Conservation (phyloP, 2,797 vertebrate species). For the Lacerta viridis region DNA sequence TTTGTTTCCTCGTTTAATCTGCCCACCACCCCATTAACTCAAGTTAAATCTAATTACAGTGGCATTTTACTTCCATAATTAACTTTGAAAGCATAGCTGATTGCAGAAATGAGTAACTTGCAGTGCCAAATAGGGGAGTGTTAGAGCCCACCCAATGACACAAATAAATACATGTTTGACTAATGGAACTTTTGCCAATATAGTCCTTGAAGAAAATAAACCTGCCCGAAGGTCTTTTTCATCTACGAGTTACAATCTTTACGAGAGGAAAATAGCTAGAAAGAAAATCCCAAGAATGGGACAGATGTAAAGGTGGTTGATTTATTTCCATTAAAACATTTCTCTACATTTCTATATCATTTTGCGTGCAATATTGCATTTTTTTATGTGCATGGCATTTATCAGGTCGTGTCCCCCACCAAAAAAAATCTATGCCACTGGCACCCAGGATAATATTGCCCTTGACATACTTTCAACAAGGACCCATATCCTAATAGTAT, state of each 20-base stretch:
- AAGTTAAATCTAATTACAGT: conserved; percentile 50
- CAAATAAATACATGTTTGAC: conserved; percentile 35
- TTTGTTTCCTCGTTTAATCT: conserved; percentile 45
- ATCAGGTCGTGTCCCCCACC: too few relatives aligned
- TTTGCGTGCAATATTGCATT: not conserved
- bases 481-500: not conserved
- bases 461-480: not conserved
- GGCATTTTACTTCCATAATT: conserved; percentile 48
- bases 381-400: not conserved
- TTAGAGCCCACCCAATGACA: conserved; percentile 18
- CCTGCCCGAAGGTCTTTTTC: not conserved
- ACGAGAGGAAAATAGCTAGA: not conserved
- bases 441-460: not conserved
- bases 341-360: not conserved
- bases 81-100: conserved; percentile 46
- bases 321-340: not conserved
- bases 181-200: conserved; percentile 10
- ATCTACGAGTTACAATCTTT: not conserved
- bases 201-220: not conserved
- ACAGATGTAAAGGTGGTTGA: not conserved
- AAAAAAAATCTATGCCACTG: not conserved
- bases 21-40: conserved; percentile 44
- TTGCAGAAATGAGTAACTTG: conserved; percentile 42
- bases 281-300: not conserved
- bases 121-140: not conserved